phyloP scores from a whole-genome alignment of 2,113 vertebrate genomes.

The Chloropsis hardwickii region DNA sequence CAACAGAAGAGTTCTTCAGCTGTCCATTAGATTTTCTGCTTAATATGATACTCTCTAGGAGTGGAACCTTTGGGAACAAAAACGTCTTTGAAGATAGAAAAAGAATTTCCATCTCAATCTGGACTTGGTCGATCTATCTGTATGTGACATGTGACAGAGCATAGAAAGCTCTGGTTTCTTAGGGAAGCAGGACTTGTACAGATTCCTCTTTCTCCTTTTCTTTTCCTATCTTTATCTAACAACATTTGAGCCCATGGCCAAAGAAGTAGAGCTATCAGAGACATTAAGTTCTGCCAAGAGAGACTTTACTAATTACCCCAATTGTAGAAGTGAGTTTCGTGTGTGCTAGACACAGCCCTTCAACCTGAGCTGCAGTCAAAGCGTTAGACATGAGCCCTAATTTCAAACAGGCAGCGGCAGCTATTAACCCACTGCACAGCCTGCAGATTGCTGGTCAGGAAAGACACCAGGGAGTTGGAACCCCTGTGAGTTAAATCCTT shows the following conservation, averaged over 20 bases:
- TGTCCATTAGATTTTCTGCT: neutral
- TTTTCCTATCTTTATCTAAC: neutral
- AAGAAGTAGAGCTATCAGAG: neutral
- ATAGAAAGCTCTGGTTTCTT: neutral
- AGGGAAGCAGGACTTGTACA: neutral
- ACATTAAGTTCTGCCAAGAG: neutral
- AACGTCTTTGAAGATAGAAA: neutral
- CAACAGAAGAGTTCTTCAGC: neutral
- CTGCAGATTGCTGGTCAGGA: neutral
- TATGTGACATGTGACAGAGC: neutral
- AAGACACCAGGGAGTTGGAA: neutral
- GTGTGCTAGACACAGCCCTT: neutral
- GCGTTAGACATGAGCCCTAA: neutral
- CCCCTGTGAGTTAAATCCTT: neutral
- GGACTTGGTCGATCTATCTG: neutral
- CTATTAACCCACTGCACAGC: neutral
- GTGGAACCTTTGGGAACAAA: neutral
- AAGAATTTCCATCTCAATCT: neutral
- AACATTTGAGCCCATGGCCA: fast-evolving
- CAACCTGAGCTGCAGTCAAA: neutral
- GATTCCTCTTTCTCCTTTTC: neutral
- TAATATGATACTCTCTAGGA: neutral
- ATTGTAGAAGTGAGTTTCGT: neutral
- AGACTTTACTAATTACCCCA: neutral
- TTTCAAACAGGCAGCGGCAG: neutral